phyloP scores from a whole-genome alignment of 2,797 vertebrate genomes.

The Pseudochaenichthys georgianus region DNA sequence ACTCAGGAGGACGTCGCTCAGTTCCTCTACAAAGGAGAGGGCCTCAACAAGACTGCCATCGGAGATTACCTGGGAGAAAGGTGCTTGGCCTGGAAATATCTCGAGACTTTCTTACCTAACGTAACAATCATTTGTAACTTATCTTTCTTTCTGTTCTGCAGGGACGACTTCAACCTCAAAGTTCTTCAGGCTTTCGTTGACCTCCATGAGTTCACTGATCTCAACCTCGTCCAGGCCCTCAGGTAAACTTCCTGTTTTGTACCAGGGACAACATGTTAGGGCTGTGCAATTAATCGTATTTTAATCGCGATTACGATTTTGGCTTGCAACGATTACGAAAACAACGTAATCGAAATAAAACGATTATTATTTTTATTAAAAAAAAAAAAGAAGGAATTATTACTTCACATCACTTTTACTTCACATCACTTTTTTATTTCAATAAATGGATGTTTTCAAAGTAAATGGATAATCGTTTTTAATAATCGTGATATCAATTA shows the following conservation, averaged over 20 bases:
- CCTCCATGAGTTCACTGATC: slow-evolving; percentile 93
- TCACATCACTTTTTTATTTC: no score
- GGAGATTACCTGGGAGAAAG: slow-evolving; percentile 95
- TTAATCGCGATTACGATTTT: no score
- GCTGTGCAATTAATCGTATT: no score
- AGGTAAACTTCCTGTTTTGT: slow-evolving; percentile 77
- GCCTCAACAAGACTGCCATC: slow-evolving; percentile 96
- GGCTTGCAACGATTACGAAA: no score
- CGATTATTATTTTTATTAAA: no score
- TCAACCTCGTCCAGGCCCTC: slow-evolving; percentile 93
- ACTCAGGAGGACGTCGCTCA: slow-evolving; percentile 92
- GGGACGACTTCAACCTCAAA: slow-evolving; percentile 94
- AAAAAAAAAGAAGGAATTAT: no score
- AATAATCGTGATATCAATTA: no score
- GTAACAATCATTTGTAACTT: slow-evolving; percentile 15
- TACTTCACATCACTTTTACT: no score
- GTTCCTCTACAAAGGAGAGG: slow-evolving; percentile 96
- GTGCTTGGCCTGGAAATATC: slow-evolving; percentile 46
- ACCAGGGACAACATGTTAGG: neutral
- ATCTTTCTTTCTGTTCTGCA: slow-evolving; percentile 58
- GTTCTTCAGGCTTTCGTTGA: slow-evolving; percentile 95
- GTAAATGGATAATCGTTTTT: no score
- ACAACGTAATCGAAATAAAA: no score
- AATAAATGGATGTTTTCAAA: no score
- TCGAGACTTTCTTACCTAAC: neutral